Evolutionary conservation across 2,888 invertebrate genomes (phyloP).

Genomic region (Automeris io): DNA sequence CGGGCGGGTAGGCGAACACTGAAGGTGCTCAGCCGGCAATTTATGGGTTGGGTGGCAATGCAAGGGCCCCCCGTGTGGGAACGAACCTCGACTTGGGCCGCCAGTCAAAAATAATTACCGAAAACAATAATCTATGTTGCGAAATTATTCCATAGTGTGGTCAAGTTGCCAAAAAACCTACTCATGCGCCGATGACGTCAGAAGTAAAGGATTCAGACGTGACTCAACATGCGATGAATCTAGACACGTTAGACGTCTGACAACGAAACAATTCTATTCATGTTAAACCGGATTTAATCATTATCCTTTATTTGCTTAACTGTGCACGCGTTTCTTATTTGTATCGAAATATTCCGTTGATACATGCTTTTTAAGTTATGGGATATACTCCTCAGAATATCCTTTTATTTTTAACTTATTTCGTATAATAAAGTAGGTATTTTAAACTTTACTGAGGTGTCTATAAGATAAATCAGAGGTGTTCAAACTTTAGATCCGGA

Average conservation of each 20-base stretch:
- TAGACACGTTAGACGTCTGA: constrained; percentile 20
- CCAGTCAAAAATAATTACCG: neutral
- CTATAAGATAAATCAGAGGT: too few species aligned
- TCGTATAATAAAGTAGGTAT: too few species aligned
- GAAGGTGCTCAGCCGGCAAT: too few species aligned
- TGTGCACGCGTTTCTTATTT: constrained; percentile 4
- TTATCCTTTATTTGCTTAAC: constrained; percentile 7
- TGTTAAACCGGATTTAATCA: constrained; percentile 19
- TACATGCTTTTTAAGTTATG: too few species aligned
- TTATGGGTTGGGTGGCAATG: too few species aligned
- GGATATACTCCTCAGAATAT: too few species aligned
- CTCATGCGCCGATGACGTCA: constrained; percentile 53
- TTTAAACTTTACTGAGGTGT: too few species aligned
- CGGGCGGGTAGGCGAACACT: too few species aligned
- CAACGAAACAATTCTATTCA: constrained; percentile 20
- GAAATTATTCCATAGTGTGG: constrained; percentile 18
- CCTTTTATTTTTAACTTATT: too few species aligned
- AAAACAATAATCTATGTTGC: neutral
- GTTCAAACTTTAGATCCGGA: too few species aligned
- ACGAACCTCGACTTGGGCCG: too few species aligned
- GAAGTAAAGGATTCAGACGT: constrained; percentile 49
- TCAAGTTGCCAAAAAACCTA: constrained; percentile 22
- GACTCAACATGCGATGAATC: constrained; percentile 40
- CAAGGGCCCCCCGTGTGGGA: too few species aligned
- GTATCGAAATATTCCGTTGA: neutral